Evolutionary conservation across 2,888 invertebrate species (phyloP), one percentile per base, ranked within the genome.

Genomic region (Microlaimidae sp.): DNA sequence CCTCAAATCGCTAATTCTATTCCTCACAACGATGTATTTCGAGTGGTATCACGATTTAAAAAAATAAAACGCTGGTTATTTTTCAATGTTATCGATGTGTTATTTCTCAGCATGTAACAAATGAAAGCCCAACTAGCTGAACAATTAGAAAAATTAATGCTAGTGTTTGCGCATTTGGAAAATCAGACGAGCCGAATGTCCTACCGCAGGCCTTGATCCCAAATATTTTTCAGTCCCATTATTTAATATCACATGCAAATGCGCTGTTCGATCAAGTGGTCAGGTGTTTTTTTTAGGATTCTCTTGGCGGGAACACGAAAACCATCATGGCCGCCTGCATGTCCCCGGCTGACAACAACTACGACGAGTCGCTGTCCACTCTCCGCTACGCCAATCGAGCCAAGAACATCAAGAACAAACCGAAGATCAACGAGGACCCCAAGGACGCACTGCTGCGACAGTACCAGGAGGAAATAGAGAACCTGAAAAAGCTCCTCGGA

Each of bases 291-390:
- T 45, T 63, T 29, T 60, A 81, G 75, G 83, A 85, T 68, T 84
- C 83, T 3, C 70, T 84, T 3, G 84, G 87, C 3, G 87, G 87
- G 0, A 88, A 88, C 67, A 85, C 87, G 0, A 82, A 85, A 66
- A 88, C 87, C 0, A 69, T 88, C 49, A 88, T 88, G 86, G 80
- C 85, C 49, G 85, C 85, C 0, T 85, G 85, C 66, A 73, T 87
- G 1, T 83, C 84, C 24, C 85, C 85, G 0, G 82, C 84, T 1
- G 82, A 83, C 66, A 78, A 80, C 63, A 85, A 85, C 67, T 85
- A 83, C 60, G 83, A 84, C 58, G 86, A 87, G 71, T 83, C 85
- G 0, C 70, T 87, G 21, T 53, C 43, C 25, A 58, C 53, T 10
- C 52, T 58, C 21, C 46, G 55, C 21, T 87, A 86, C 70, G 86